A percentile compares a stretch with the other conserved stretches of the same genome.
These are phyloP conservation scores for Miltochrista miniata DNA, from an alignment of 2,888 invertebrate species.

Conservation along the genomic window DNA sequence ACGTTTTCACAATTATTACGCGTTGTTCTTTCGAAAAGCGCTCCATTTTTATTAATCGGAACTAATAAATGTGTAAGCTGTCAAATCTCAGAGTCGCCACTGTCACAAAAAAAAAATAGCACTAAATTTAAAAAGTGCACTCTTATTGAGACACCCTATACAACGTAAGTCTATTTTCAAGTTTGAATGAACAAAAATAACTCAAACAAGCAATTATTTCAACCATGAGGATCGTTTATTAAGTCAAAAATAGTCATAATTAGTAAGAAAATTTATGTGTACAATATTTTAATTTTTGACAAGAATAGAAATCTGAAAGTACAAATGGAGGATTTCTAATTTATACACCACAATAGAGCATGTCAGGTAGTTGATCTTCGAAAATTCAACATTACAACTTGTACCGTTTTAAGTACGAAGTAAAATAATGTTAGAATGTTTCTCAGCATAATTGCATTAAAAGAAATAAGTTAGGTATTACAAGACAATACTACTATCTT, in stretches of 20 bases:
- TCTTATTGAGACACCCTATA: no score
- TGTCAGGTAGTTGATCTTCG: conserved; percentile 9
- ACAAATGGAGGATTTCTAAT: conserved; percentile 35
- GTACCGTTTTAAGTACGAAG: conserved; percentile 15
- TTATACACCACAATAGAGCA: conserved; percentile 30
- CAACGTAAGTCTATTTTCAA: no score
- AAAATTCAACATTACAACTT: conserved; percentile 16
- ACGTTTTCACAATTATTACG: no score
- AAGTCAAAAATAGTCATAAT: conserved; percentile 11
- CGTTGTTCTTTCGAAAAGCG: no score
- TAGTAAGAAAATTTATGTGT: conserved; percentile 16
- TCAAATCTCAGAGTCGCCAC: no score
- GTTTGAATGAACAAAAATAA: neutral
- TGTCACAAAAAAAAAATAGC: no score
- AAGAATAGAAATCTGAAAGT: conserved; percentile 6
- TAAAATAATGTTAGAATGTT: conserved; percentile 15
- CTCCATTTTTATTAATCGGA: no score
- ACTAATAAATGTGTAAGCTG: no score
- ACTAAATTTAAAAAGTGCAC: no score
- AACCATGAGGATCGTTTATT: neutral
- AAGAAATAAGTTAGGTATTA: conserved; percentile 30
- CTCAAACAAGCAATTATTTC: neutral
- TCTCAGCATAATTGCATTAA: conserved; percentile 14
- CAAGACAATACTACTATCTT: conserved; percentile 77
- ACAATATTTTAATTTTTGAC: conserved; percentile 30